phyloP scores from a whole-genome alignment of 2,888 invertebrate genomes.

The Tanypteryx hageni region DNA sequence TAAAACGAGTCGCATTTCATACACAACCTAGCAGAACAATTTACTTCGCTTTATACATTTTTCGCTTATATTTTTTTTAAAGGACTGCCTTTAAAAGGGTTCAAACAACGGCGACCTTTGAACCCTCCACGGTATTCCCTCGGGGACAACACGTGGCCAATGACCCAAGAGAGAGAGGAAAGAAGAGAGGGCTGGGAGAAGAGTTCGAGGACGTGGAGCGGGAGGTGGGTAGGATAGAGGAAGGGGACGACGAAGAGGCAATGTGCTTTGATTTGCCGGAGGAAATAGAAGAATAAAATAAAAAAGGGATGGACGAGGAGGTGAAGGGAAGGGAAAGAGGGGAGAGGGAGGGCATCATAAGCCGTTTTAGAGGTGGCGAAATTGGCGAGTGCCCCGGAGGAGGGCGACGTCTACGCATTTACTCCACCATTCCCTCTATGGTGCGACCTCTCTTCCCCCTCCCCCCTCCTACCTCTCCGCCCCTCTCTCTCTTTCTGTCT shows the following conservation, averaged over 20 bases:
- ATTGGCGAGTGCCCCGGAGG: not conserved
- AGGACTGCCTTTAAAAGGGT: not conserved
- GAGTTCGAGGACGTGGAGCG: not conserved
- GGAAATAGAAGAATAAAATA: conserved; percentile 12
- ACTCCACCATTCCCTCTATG: not conserved
- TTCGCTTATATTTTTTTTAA: not conserved
- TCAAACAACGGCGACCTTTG: not conserved
- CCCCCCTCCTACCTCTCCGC: not conserved
- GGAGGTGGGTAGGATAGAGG: too few species aligned
- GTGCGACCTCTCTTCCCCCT: not conserved
- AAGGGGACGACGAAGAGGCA: not conserved
- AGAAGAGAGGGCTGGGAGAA: not conserved
- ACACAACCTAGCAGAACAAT: too few species aligned
- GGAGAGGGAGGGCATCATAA: not conserved
- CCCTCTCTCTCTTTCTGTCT: not conserved
- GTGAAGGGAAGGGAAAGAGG: not conserved
- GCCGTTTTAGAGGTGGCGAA: not conserved
- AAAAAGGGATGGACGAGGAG: not conserved
- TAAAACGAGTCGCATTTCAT: too few species aligned
- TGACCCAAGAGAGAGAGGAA: not conserved
- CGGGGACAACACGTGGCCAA: conserved; percentile 21
- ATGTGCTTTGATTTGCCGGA: conserved; percentile 25
- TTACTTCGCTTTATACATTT: too few species aligned
- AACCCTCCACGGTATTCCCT: not conserved
- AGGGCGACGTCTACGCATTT: not conserved